Conservation (phyloP, 2,888 invertebrate species). For the Drosophila incognita region DNA sequence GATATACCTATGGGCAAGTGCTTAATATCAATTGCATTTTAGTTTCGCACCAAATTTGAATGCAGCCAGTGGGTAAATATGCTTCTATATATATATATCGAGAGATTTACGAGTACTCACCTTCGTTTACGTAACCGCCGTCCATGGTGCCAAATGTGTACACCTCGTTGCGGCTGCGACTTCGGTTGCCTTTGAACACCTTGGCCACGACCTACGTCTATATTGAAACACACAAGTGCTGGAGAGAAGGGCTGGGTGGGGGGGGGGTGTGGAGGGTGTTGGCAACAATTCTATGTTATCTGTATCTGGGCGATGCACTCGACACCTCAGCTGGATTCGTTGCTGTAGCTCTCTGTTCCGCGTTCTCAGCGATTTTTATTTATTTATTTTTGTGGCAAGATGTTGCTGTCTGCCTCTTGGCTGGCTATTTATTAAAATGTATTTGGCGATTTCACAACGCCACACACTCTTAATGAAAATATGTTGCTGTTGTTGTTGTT, state of each 20-base stretch:
- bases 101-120: slow-evolving; percentile 69
- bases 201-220: slow-evolving; percentile 76
- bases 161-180: slow-evolving; percentile 75
- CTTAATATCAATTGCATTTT: slow-evolving; percentile 21
- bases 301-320: slow-evolving; percentile 61
- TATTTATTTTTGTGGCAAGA: slow-evolving; percentile 65
- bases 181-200: slow-evolving; percentile 62
- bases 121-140: slow-evolving; percentile 85
- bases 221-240: slow-evolving; percentile 35
- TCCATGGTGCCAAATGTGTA: slow-evolving; percentile 84
- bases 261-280: background rate
- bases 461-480: slow-evolving; percentile 31
- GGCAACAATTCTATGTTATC: background rate
- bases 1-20: slow-evolving; percentile 21
- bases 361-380: slow-evolving; percentile 30
- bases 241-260: background rate
- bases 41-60: slow-evolving; percentile 9
- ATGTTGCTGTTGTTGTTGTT: slow-evolving; percentile 1
- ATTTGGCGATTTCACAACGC: slow-evolving; percentile 65
- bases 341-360: slow-evolving; percentile 33
- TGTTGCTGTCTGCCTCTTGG: slow-evolving; percentile 25
- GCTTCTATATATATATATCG: background rate
- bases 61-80: slow-evolving; percentile 13
- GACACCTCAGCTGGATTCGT: slow-evolving; percentile 54
- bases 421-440: slow-evolving; percentile 70